Percentiles rank a stretch among this genome's conserved stretches.
These are phyloP conservation scores for Theristicus caerulescens DNA, from an alignment of 2,113 vertebrate genomes.

Conservation along the genomic window DNA sequence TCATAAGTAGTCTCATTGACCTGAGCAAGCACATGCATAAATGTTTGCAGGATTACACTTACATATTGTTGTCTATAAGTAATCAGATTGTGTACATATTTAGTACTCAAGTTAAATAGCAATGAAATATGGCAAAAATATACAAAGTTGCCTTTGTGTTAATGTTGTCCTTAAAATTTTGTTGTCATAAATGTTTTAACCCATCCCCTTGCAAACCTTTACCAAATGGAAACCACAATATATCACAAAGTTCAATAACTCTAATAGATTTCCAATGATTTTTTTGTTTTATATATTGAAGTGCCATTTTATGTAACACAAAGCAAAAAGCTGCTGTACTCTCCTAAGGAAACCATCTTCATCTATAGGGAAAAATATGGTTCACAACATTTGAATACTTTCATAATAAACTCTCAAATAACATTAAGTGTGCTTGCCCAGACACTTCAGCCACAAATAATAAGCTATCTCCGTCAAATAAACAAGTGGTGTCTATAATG, in stretches of 20 bases:
- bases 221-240: background rate
- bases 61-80: background rate
- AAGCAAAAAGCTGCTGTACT: background rate
- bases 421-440: background rate
- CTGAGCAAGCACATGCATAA: background rate
- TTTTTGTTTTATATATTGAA: background rate
- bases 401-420: constrained; percentile 33
- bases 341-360: background rate
- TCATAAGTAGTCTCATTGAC: background rate
- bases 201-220: background rate
- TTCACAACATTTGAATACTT: background rate
- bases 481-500: constrained; percentile 26
- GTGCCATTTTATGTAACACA: background rate
- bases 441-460: constrained; percentile 5
- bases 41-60: background rate
- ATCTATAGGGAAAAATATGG: background rate
- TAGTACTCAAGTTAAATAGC: background rate
- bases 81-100: background rate
- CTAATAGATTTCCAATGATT: background rate
- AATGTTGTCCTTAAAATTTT: background rate
- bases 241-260: background rate
- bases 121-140: background rate
- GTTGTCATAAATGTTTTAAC: background rate
- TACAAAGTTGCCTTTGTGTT: background rate
- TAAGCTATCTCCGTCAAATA: background rate